A percentile compares a stretch with the other conserved stretches of the same genome.
phyloP scores from a whole-genome alignment of 2,797 vertebrate species.

The Anguilla marmorata region DNA sequence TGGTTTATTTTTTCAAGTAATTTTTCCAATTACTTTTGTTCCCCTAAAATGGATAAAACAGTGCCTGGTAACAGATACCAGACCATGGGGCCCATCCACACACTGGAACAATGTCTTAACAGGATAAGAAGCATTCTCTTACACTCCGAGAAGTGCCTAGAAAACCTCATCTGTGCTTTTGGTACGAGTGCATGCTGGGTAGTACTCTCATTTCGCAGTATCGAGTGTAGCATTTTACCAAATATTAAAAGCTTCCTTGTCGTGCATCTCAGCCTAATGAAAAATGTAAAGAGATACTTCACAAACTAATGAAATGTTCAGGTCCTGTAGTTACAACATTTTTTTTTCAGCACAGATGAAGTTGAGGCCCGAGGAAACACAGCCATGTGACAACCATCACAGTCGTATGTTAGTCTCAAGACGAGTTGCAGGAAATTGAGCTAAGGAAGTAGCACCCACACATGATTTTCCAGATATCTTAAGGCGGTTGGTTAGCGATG shows the following conservation, averaged over 20 bases:
- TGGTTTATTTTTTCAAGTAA: no score
- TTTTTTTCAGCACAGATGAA: neutral
- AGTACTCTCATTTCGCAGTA: neutral
- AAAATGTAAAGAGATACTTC: neutral
- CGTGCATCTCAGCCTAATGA: neutral
- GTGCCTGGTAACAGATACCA: no score
- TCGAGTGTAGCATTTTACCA: neutral
- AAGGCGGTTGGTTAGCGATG: no score
- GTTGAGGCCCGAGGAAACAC: neutral
- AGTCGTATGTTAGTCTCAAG: neutral
- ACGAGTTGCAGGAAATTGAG: neutral
- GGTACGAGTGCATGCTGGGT: neutral
- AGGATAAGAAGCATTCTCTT: neutral
- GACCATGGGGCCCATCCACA: no score
- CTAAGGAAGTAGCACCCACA: neutral
- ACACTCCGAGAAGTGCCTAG: neutral
- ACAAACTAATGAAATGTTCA: neutral
- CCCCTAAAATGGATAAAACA: no score
- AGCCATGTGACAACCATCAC: neutral
- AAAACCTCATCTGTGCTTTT: neutral
- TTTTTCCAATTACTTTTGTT: no score
- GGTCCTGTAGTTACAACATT: neutral
- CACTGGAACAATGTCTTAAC: no score
- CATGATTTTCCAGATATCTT: no score
- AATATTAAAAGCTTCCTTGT: neutral